Percentiles rank a stretch among this genome's conserved stretches.
These are phyloP conservation scores for Drosophila rhopaloa DNA, from an alignment of 1,140 invertebrate genomes.

Conservation along the genomic window DNA sequence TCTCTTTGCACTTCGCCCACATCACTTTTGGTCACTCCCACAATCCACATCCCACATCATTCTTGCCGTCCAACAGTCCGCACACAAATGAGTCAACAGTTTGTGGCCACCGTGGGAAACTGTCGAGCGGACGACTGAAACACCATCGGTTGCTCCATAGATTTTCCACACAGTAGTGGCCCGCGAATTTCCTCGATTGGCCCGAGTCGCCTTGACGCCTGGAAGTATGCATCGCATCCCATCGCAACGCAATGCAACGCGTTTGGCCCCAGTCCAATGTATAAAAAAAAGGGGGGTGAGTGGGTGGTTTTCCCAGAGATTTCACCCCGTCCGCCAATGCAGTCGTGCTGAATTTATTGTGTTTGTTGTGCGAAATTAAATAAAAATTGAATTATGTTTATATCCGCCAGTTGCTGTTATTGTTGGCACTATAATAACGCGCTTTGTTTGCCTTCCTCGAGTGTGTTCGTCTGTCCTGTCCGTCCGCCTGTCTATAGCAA, in stretches of 20 bases:
- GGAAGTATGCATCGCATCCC: conserved; percentile 28
- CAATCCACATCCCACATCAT: neutral
- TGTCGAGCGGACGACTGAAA: conserved; percentile 15
- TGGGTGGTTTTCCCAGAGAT: neutral
- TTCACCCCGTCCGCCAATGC: conserved; percentile 21
- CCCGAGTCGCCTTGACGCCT: conserved; percentile 53
- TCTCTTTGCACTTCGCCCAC: conserved; percentile 57
- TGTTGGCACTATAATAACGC: conserved; percentile 75
- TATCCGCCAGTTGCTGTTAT: conserved; percentile 77
- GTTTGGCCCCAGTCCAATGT: conserved; percentile 47
- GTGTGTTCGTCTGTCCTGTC: conserved; percentile 16
- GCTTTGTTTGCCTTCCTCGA: conserved; percentile 57
- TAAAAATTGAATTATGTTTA: conserved; percentile 83
- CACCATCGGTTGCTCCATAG: conserved; percentile 11
- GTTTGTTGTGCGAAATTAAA: conserved; percentile 80
- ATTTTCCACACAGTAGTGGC: neutral
- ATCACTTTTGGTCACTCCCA: conserved; percentile 34
- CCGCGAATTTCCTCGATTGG: conserved; percentile 42
- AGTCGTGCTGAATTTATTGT: conserved; percentile 79
- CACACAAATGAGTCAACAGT: conserved; percentile 71
- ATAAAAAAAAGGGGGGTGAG: conserved; percentile 23
- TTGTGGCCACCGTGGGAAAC: conserved; percentile 59
- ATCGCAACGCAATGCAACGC: conserved; percentile 23
- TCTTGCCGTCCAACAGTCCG: neutral
- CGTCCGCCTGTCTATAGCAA: conserved; percentile 35